Conservation (phyloP, 2,113 vertebrate species). For the Raja brachyura region DNA sequence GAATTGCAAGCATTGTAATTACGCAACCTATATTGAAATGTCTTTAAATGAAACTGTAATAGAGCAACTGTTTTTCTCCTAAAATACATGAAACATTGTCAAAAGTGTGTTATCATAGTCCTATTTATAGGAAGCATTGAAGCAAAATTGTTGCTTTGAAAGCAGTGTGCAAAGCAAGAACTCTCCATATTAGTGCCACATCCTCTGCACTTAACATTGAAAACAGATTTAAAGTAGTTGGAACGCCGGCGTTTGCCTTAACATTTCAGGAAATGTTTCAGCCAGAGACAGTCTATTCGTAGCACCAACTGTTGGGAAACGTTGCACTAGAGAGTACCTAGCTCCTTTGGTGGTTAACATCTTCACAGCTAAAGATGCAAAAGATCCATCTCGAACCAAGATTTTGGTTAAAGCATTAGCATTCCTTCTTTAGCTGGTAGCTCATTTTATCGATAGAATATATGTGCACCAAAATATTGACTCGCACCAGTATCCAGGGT, state of each 20-base stretch:
- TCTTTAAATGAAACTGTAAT: neutral
- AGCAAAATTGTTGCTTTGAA: neutral
- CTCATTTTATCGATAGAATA: no score
- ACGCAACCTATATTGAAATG: neutral
- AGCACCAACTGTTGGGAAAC: neutral
- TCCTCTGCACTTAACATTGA: neutral
- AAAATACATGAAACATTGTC: neutral
- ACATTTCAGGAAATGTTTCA: neutral
- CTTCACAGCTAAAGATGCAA: no score
- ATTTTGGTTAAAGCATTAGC: no score
- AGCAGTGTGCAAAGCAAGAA: neutral
- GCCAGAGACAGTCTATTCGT: neutral
- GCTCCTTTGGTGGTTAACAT: neutral
- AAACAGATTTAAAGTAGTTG: slow-evolving; percentile 16
- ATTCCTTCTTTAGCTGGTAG: no score
- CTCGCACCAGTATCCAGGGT: no score
- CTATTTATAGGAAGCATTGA: neutral
- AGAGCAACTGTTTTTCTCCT: slow-evolving; percentile 5
- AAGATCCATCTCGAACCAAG: no score
- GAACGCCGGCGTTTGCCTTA: neutral
- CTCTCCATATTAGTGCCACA: neutral
- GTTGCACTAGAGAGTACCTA: neutral
- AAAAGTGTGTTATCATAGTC: neutral
- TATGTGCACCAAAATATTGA: no score
- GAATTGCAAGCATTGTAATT: slow-evolving; percentile 17